phyloP scores from a whole-genome alignment of 2,113 vertebrate genomes.

The Smithornis capensis region DNA sequence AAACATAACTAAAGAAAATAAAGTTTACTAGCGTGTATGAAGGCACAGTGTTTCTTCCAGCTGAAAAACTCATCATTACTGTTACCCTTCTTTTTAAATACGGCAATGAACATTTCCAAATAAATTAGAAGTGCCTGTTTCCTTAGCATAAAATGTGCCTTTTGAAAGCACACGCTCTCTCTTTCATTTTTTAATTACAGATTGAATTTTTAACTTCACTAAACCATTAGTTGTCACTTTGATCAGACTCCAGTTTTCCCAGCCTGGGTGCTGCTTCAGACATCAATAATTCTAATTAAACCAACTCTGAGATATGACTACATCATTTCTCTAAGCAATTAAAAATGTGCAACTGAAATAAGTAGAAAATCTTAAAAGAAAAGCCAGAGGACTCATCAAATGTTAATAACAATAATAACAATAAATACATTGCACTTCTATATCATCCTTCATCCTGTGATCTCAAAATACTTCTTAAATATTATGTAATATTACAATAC shows the following conservation, averaged over 20 bases:
- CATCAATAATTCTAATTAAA: conserved; percentile 73
- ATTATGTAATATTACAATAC: not conserved
- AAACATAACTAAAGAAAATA: not conserved
- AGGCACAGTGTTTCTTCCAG: not conserved
- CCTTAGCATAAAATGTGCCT: not conserved
- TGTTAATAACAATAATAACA: not conserved
- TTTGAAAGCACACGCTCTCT: not conserved
- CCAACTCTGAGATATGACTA: conserved; percentile 42
- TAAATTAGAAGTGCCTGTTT: not conserved
- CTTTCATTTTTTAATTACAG: conserved; percentile 45
- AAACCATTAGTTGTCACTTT: conserved; percentile 40
- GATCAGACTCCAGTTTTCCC: conserved; percentile 59
- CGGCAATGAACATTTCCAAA: not conserved
- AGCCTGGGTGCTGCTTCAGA: conserved; percentile 57
- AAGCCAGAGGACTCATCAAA: conserved; percentile 24
- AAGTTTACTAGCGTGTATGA: not conserved
- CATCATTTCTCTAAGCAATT: conserved; percentile 62
- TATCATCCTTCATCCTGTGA: not conserved
- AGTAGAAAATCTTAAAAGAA: conserved; percentile 37
- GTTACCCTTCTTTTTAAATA: not conserved
- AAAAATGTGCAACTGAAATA: conserved; percentile 62
- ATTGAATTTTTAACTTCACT: conserved; percentile 33
- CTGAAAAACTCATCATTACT: not conserved
- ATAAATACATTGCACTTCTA: not conserved
- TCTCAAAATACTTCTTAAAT: not conserved